Evolutionary conservation across 2,888 invertebrate genomes (phyloP).

Genomic region (Oscheius myriophilus): DNA sequence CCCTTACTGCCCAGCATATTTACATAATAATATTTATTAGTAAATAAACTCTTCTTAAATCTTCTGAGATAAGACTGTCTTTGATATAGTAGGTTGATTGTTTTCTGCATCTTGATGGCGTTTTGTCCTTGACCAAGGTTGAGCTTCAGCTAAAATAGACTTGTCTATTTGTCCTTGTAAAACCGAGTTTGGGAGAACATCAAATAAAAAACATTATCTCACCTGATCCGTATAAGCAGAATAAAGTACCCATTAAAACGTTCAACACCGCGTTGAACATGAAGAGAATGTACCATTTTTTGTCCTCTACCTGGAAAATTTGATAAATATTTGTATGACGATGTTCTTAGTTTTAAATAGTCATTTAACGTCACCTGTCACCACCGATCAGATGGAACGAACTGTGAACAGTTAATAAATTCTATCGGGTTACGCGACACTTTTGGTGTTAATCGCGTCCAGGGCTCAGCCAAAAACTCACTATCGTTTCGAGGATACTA

Average conservation of each 20-base stretch:
- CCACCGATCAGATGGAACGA: neutral
- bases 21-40: too few relatives aligned
- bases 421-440: neutral
- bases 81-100: too few relatives aligned
- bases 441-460: too few relatives aligned
- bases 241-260: constrained; percentile 27
- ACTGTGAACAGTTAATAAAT: neutral
- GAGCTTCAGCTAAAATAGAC: constrained; percentile 36
- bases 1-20: too few relatives aligned
- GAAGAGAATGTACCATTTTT: constrained; percentile 34
- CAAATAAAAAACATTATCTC: neutral
- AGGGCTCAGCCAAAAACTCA: constrained; percentile 7
- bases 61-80: too few relatives aligned
- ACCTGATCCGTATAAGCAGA: constrained; percentile 35
- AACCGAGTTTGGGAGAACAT: neutral
- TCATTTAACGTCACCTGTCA: neutral
- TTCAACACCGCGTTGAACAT: constrained; percentile 20
- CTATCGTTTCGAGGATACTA: constrained; percentile 31
- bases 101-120: constrained; percentile 8
- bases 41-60: too few relatives aligned
- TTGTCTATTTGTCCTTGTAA: too few relatives aligned
- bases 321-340: neutral
- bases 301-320: constrained; percentile 22
- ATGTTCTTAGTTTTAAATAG: too few relatives aligned
- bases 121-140: constrained; percentile 41